phyloP scores from a whole-genome alignment of 2,113 vertebrate species.

The Amia ocellicauda region DNA sequence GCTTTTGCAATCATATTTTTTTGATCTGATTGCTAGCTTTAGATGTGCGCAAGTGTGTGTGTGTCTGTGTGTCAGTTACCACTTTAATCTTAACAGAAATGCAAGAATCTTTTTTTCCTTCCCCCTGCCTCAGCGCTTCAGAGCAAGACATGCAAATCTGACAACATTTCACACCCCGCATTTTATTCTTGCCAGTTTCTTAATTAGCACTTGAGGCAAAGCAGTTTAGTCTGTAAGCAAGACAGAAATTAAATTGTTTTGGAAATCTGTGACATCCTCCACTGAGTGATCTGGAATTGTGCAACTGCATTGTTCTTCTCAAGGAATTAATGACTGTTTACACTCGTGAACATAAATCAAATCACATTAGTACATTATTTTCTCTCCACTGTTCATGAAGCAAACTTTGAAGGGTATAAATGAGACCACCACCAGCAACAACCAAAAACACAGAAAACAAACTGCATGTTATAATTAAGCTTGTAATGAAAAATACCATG shows the following conservation, averaged over 20 bases:
- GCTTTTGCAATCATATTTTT: not conserved
- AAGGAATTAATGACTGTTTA: conserved; percentile 12
- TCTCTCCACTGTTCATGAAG: not conserved
- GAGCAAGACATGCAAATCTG: conserved; percentile 20
- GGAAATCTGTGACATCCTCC: not conserved
- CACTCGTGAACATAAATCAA: not conserved
- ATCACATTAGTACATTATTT: not conserved
- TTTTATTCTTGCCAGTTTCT: conserved; percentile 21
- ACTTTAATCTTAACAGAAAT: not conserved
- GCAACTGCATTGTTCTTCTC: not conserved
- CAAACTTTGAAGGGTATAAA: not conserved
- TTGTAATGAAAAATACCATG: not conserved
- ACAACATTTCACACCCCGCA: conserved; percentile 10
- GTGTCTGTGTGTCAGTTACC: not conserved
- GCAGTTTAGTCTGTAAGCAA: not conserved
- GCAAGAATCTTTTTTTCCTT: not conserved
- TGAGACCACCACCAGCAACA: not conserved
- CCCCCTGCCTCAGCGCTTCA: conserved; percentile 3
- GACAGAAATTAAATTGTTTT: not conserved
- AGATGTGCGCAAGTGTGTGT: no score
- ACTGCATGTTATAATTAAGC: conserved; percentile 1
- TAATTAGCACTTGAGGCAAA: conserved; percentile 16
- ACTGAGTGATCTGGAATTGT: no score
- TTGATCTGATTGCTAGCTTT: no score
- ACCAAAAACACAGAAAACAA: not conserved